phyloP scores from a whole-genome alignment of 2,113 vertebrate species.

The Cygnus buccinator region DNA sequence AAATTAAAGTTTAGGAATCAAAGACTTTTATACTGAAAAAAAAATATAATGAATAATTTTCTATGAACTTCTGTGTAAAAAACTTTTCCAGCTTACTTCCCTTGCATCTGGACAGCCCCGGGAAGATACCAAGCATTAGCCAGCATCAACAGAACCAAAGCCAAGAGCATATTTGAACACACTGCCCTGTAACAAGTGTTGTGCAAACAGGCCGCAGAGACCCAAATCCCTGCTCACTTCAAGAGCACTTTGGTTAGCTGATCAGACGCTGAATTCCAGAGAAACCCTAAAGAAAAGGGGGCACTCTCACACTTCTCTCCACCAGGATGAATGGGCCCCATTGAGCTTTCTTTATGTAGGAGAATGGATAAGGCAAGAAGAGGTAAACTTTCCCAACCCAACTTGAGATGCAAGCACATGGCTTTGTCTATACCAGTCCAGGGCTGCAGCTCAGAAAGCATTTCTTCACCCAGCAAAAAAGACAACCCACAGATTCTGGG shows the following conservation, averaged over 20 bases:
- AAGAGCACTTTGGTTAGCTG: rapidly evolving
- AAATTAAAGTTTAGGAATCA: background rate
- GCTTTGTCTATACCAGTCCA: background rate
- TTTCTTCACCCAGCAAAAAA: background rate
- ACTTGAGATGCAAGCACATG: rapidly evolving
- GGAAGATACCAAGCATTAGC: background rate
- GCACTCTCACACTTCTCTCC: background rate
- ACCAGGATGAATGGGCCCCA: too few species aligned
- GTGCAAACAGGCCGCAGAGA: background rate
- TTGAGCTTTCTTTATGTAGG: background rate
- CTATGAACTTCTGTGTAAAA: background rate
- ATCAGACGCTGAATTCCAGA: background rate
- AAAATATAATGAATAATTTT: rapidly evolving
- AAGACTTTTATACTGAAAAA: background rate
- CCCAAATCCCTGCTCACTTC: background rate
- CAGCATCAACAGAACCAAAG: background rate
- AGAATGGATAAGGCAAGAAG: background rate
- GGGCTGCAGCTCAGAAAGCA: background rate
- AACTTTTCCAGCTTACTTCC: background rate
- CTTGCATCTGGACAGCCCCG: background rate
- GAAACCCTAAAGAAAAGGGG: background rate
- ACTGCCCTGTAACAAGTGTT: background rate
- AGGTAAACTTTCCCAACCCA: background rate
- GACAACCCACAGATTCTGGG: background rate
- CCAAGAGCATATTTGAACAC: background rate